phyloP scores from a whole-genome alignment of 2,888 invertebrate species.

The Phoronis australis region DNA sequence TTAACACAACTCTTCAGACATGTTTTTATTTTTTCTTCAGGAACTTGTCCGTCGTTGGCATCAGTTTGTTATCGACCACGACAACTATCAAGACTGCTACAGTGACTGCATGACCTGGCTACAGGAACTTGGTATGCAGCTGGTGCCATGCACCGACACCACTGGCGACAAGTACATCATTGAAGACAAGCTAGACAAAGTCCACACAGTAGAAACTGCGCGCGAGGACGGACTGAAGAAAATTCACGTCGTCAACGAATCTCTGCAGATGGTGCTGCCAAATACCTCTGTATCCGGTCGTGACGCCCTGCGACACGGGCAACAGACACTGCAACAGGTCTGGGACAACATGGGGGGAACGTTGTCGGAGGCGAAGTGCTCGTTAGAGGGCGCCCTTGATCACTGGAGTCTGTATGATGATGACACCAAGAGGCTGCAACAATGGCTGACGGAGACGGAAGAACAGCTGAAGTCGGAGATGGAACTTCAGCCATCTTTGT shows the following conservation, averaged over 20 bases:
- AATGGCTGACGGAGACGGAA: constrained; percentile 74
- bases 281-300: constrained; percentile 88
- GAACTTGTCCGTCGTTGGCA: constrained; percentile 86
- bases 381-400: constrained; percentile 77
- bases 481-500: constrained; percentile 56
- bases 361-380: constrained; percentile 64
- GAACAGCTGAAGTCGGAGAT: constrained; percentile 74
- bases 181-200: constrained; percentile 70
- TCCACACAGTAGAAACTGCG: constrained; percentile 53
- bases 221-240: constrained; percentile 42
- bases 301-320: constrained; percentile 77
- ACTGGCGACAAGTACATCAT: constrained; percentile 81
- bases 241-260: constrained; percentile 43
- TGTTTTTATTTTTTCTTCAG: constrained; percentile 43
- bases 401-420: constrained; percentile 94
- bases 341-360: constrained; percentile 82
- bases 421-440: constrained; percentile 68
- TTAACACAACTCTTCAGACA: neutral
- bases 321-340: constrained; percentile 73
- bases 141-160: constrained; percentile 72
- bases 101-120: constrained; percentile 37
- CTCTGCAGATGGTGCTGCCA: constrained; percentile 56
- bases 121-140: constrained; percentile 53
- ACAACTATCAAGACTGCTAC: constrained; percentile 62
- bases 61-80: constrained; percentile 63